Evolutionary conservation across 2,888 invertebrate genomes (phyloP), one percentile per base, ranked within the genome.

Genomic region (Macrophya annulata): DNA sequence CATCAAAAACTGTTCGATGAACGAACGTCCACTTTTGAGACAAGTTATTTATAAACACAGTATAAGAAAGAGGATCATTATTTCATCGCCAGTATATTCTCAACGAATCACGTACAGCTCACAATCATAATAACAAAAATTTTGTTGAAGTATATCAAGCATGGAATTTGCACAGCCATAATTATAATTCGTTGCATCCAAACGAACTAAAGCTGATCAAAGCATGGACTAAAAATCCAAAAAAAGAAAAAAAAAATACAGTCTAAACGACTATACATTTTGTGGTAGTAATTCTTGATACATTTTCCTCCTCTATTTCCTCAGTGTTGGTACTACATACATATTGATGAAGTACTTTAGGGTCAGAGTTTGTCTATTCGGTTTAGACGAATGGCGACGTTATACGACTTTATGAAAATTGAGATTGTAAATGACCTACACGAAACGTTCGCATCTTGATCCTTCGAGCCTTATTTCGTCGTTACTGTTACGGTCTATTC

Each of bases 331-430:
- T 37, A 68, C 10, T 37, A 68, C 10, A 37, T 37, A 68, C 17
- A 31, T 68, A 37, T 68, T 10, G 31, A 68, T 37, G 37, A 68
- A 68, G 62, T 68, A 31, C 37, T 37, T 15, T 37, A 17, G 31
- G 68, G 68, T 37, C 25, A 68, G 68, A 15, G 31, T 12, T 68
- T 37, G 68, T 68, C 68, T 68, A 68, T 68, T 37, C 37, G 37
- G 68, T 68, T 68, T 37, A 25, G 68, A 68, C 37, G 68, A 68
- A 68, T 37, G 8, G 37, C 37, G 37, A 37, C 15, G 37, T 68
- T 68, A 68, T 17, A 68, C 37, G 68, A 37, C 68, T 68, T 17
- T 37, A 68, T 68, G 68, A 17, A 68, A 68, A 68, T 68, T 68
- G 68, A 37, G 68, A 68, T 68, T 37, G 37, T 68, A 37, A 37